phyloP scores from a whole-genome alignment of 2,113 vertebrate species.

The Sebastes schlegelii region DNA sequence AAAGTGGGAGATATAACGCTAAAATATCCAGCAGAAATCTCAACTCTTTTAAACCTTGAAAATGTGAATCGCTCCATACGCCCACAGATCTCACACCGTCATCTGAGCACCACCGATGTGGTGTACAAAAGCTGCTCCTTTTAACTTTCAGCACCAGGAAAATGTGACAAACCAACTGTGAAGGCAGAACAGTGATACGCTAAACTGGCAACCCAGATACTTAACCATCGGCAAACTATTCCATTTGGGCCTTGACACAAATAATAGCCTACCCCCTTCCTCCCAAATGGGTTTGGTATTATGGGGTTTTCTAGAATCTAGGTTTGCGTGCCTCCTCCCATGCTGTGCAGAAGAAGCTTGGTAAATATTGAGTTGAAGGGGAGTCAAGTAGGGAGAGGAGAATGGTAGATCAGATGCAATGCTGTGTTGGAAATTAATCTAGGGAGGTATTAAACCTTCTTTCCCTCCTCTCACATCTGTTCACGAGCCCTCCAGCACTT shows the following conservation, averaged over 20 bases:
- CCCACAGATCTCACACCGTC: not conserved
- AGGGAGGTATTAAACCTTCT: conserved; percentile 46
- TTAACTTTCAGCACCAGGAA: conserved; percentile 35
- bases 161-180: conserved; percentile 52
- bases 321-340: conserved; percentile 43
- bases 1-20: conserved; percentile 9
- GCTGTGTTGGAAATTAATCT: conserved; percentile 63
- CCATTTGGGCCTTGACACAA: conserved; percentile 55
- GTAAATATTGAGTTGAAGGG: conserved; percentile 68
- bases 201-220: conserved; percentile 51
- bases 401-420: conserved; percentile 51
- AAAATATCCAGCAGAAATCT: conserved; percentile 13
- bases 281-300: conserved; percentile 57
- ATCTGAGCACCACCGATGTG: conserved; percentile 7
- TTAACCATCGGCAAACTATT: conserved; percentile 57
- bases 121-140: conserved; percentile 40
- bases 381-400: conserved; percentile 41
- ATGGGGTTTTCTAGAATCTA: conserved; percentile 62
- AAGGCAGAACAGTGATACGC: conserved; percentile 16
- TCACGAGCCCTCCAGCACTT: conserved; percentile 24
- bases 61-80: not conserved
- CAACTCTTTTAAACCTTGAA: conserved; percentile 19
- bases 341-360: conserved; percentile 54
- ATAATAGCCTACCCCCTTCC: conserved; percentile 40
- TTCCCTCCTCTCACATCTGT: not conserved